Evolutionary conservation across 2,797 vertebrate genomes (phyloP), one percentile per base, ranked within the genome.

Genomic region (Liasis olivaceus): DNA sequence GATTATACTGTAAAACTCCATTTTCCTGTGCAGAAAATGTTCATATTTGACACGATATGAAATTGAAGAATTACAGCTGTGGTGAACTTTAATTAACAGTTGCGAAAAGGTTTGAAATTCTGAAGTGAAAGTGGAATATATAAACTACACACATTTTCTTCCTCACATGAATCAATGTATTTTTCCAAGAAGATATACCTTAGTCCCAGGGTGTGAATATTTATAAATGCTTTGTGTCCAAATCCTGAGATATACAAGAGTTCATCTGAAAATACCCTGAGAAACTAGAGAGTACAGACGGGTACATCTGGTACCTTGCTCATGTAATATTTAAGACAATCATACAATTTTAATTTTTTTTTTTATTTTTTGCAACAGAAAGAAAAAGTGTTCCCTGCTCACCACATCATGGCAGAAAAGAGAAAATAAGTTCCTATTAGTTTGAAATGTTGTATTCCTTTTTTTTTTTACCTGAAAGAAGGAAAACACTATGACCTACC

Each of bases 291-390:
- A 89, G 92, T 60, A 54, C 51, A 54, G 17, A 85, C 88, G 92
- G 92, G 95, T 95, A 92, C 91, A 98, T 97, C 96, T 54, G 47
- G 47, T 77, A 95, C 95, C 97, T 97, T 97, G 97, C 96, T 96
- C 98, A 98, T 99, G 96, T 97, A 98, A 98, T 98, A 99, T 98
- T 98, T 97, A 98, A 98, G 96, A 98, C 91, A 90, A 96, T 98
- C 97, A 99, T 98, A 98, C 98, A 98, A 98, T 95, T 98, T 98
- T 98, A 98, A 99, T 98, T 97, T 97, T 96, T 93, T 63, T 84
- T 24, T 86, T 15, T 13, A n/a, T 93, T 94, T 90, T 95, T 95
- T 94, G 63, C 93, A 91, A 86, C 93, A 63, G 90, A 95, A 95
- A 93, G 85, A 95, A 95, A 93, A 26, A 95, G 87, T 92, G 63